These are phyloP conservation scores for Sanderia malayensis DNA, from an alignment of 30 jellyfish, hydroid and myxozoan genomes.

Conservation along the genomic window DNA sequence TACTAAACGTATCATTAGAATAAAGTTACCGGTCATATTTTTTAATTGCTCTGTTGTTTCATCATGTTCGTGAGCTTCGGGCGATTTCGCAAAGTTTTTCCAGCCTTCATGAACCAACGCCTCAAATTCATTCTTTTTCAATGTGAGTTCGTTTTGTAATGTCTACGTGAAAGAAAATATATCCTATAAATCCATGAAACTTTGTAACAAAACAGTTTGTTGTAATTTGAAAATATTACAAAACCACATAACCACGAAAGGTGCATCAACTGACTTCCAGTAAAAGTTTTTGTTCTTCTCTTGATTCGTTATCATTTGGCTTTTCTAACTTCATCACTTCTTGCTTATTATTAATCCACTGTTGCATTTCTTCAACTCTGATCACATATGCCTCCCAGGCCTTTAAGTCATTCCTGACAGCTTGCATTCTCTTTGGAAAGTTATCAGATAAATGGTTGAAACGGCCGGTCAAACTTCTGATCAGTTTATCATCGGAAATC, in stretches of 20 bases:
- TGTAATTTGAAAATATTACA: too few relatives aligned
- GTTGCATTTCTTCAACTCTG: constrained; percentile 23
- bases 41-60: constrained; percentile 18
- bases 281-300: constrained; percentile 27
- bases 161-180: constrained; percentile 9
- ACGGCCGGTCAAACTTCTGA: neutral
- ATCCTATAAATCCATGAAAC: too few relatives aligned
- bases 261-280: constrained; percentile 60
- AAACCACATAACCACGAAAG: too few relatives aligned
- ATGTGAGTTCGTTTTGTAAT: constrained; percentile 44
- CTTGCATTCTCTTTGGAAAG: constrained; percentile 14
- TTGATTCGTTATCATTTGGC: constrained; percentile 38
- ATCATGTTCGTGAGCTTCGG: constrained; percentile 15
- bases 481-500: neutral
- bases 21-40: constrained; percentile 32
- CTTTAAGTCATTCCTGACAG: constrained; percentile 10
- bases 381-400: constrained; percentile 35
- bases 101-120: constrained; percentile 56
- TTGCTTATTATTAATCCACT: constrained; percentile 29
- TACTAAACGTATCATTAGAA: too few relatives aligned
- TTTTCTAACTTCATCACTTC: constrained; percentile 20
- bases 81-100: constrained; percentile 33
- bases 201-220: too few relatives aligned
- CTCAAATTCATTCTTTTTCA: constrained; percentile 43
- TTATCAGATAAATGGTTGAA: neutral